Evolutionary conservation across 1,140 invertebrate species (phyloP), one percentile per base, ranked within the genome.

Genomic region (Papilio machaon): DNA sequence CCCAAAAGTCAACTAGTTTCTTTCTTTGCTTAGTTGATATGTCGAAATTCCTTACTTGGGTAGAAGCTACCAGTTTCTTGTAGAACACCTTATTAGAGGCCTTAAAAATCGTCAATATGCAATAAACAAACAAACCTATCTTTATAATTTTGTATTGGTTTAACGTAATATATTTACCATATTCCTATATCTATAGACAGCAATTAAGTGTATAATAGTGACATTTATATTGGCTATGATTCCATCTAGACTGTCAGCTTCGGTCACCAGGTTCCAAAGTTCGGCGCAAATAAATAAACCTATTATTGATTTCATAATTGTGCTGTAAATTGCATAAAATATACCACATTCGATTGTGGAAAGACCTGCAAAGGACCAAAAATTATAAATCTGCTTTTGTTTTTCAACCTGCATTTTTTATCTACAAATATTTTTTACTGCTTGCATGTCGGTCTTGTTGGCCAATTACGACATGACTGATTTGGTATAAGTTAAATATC

Each of bases 41-140:
- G 83, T 92, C 90, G 35, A 93, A 90, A 74, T 87, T 84, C 1
- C 82, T 82, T 0, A 88, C 87, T 58, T 92, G 83, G 86, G 89
- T 91, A 1, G 91, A 84, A 11, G 79, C 82, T 0, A 88, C 89
- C 3, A 93, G 67, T 46, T 87, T 88, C 64, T 85, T 87, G 80
- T 88, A 93, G 7, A 91, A 82, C 10, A 78, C 46, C 79, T 82
- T 86, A 64, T 92, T 81, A 15, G 80, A 73, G 19, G 83, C 79
- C 91, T 92, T 78, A 58, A 86, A 30, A 85, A 47, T 30, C 11
- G n/a, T 80, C 35, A 73, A 52, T 52, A 19, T 17, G 30, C 43
- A 5, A 47, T 75, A 9, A 74, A 49, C 19, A 54, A 15, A 30
- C n/a, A 74, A 74, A 47, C 2, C 10, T 8, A 52, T 43, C 2